Conservation (phyloP, 2,797 vertebrate genomes). For the Anabas testudineus region DNA sequence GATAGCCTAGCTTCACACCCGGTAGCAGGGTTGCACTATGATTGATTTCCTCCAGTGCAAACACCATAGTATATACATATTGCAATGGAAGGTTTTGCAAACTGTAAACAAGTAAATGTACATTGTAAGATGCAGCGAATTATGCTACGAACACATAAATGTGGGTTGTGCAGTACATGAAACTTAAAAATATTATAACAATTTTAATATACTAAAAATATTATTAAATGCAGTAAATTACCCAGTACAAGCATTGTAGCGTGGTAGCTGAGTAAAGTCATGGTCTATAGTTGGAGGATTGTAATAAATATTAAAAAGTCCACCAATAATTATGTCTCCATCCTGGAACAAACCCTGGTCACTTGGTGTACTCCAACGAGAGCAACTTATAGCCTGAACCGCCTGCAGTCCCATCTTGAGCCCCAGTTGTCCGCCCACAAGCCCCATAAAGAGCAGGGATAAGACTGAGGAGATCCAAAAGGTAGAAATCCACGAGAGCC, state of each 20-base stretch:
- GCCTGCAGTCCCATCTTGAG: constrained; percentile 49
- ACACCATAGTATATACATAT: constrained; percentile 80
- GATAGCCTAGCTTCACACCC: constrained; percentile 76
- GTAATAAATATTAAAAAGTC: constrained; percentile 78
- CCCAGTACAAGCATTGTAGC: constrained; percentile 73
- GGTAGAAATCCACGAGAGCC: constrained; percentile 39
- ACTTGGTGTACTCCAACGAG: constrained; percentile 54
- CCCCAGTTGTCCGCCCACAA: constrained; percentile 57
- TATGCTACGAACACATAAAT: too few relatives aligned
- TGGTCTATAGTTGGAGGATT: constrained; percentile 54
- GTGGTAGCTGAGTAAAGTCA: constrained; percentile 62
- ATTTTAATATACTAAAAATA: background rate
- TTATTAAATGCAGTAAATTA: constrained; percentile 59
- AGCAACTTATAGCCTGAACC: constrained; percentile 59
- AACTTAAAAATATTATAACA: too few relatives aligned
- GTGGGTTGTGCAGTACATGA: too few relatives aligned
- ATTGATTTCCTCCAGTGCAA: constrained; percentile 83
- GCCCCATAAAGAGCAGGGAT: constrained; percentile 59
- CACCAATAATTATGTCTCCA: constrained; percentile 83
- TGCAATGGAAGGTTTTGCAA: constrained; percentile 79
- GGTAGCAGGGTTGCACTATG: constrained; percentile 67
- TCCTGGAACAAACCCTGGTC: constrained; percentile 74
- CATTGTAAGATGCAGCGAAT: too few relatives aligned
- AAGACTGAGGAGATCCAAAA: constrained; percentile 38
- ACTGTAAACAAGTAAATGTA: constrained; percentile 67